Percentiles rank a stretch among this genome's conserved stretches.
These are phyloP conservation scores for Sebastes trivittatus DNA, from an alignment of 2,797 vertebrate species.

Conservation along the genomic window DNA sequence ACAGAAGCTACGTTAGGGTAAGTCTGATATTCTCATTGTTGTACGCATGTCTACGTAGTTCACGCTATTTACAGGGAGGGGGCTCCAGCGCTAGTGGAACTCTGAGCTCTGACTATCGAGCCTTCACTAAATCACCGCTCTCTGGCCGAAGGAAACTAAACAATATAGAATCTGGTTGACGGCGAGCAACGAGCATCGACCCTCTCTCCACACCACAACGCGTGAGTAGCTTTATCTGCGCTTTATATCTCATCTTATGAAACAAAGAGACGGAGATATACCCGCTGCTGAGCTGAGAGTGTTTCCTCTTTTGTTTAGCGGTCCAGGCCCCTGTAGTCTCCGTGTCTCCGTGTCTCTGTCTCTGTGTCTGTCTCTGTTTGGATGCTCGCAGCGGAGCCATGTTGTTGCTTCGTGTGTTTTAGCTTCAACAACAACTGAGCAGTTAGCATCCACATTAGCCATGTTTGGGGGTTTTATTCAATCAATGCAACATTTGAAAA, in stretches of 20 bases:
- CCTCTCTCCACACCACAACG: conserved; percentile 67
- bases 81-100: conserved; percentile 70
- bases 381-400: conserved; percentile 84
- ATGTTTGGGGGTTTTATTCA: background rate
- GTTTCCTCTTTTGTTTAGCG: conserved; percentile 85
- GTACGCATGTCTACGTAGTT: conserved; percentile 72
- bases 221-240: conserved; percentile 70
- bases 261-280: conserved; percentile 4
- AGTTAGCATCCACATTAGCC: conserved; percentile 32
- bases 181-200: conserved; percentile 68
- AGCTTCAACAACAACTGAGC: conserved; percentile 62
- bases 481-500: background rate
- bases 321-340: conserved; percentile 75
- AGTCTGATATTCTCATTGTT: conserved; percentile 26
- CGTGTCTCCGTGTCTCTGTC: no score
- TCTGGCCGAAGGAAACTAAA: conserved; percentile 81
- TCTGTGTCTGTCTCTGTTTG: conserved; percentile 57
- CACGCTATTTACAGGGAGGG: conserved; percentile 76
- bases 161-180: conserved; percentile 71
- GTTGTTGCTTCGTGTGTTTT: conserved; percentile 77
- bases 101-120: conserved; percentile 67
- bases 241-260: no score
- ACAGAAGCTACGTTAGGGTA: conserved; percentile 4
- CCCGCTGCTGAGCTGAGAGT: conserved; percentile 53
- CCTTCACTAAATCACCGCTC: conserved; percentile 78